Evolutionary conservation across 2,888 invertebrate genomes (phyloP), one percentile per base, ranked within the genome.

Genomic region (Drosophila affinis): DNA sequence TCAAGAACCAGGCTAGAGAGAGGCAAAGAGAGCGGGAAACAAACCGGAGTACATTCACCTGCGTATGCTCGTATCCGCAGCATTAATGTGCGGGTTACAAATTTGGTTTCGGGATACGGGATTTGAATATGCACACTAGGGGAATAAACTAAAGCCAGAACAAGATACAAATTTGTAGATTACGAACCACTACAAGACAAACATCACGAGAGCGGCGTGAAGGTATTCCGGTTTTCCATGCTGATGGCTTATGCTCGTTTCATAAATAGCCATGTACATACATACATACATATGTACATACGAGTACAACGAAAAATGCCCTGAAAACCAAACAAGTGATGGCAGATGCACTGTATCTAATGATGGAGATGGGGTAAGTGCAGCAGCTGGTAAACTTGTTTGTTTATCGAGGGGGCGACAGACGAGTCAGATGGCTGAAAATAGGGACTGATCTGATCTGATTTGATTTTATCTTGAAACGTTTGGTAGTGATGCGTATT

Each of bases 101-200:
- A 34, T 34, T 34, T 12, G 34, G 34, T 34, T 34, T 34, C 10
- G 12, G 24, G 12, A 53, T 39, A 34, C 3, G 4, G 24, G 12
- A 39, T 53, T 53, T 12, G 27, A 46, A 34, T 52, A 18, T 39
- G 32, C 61, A 61, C 46, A 46, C 45, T 6, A 27, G 18, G 10
- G 24, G 10, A 5, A 34, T 12, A 34, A 34, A 54, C 29, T 34
- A 27, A 52, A 4, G 44, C 48, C 48, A 53, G 21, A 65, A 48
- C 39, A 39, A 53, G 78, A 69, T 70, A 77, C 65, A 62, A 76
- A 70, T 62, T 62, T 62, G 56, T 70, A 65, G 75, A 72, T 72
- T 72, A 64, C 45, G 48, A 65, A 54, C 65, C 61, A 72, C 49
- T 62, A 24, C 14, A 46, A 55, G 52, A 27, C 46, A 49, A 39